Base-by-base conservation (phyloP, 1,140 invertebrate species). In the Portunus trituberculatus region DNA sequence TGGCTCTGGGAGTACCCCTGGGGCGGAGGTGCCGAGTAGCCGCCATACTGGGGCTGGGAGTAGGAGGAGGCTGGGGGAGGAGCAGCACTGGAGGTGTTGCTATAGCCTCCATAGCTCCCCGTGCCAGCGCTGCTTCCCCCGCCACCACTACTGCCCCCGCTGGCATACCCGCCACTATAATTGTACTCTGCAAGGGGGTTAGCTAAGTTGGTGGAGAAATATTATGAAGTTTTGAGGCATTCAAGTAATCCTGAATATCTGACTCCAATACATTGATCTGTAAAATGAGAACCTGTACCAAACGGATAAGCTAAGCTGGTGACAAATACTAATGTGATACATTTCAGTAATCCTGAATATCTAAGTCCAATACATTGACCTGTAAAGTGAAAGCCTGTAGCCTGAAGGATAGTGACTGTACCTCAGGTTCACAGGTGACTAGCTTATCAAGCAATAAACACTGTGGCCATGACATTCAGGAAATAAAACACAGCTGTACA, bases 11-110 rank as follows among this genome's bases (percentile, higher is more conserved):
- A 96, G 84, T 96, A 96, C 29, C 96, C 91, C 76, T 96, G 94
- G 28, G 96, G 96, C 25, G 96, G 96, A 28, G 96, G 96, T 48
- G 96, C 96, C 20, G 96, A 96, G 92, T 96, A 96, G 45, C 94
- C 94, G 31, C 96, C 96, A 94, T 96, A 96, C 82, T 95, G 94
- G 31, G 94, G 96, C n/a, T 95, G 96, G 29, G 94, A 59, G 48
- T 95, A 95, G 14, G 94, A 91, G 29, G 96, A 94, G 20, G 96
- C 94, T 32, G 96, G 94, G 31, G 96, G 96, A 16, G 96, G 96
- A 25, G 96, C 96, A 93, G 96, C 91, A 12, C 94, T 59, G 59
- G 93, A 92, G 67, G 94, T 88, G 59, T 92, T 87, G 45, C 96
- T 94, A 86, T 96, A 96, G 12, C 92, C 92, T 20, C 94, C 96